A percentile compares a stretch with the other conserved stretches of the same genome.
These are phyloP conservation scores for Colius striatus DNA, from an alignment of 2,113 vertebrate species.

Conservation along the genomic window DNA sequence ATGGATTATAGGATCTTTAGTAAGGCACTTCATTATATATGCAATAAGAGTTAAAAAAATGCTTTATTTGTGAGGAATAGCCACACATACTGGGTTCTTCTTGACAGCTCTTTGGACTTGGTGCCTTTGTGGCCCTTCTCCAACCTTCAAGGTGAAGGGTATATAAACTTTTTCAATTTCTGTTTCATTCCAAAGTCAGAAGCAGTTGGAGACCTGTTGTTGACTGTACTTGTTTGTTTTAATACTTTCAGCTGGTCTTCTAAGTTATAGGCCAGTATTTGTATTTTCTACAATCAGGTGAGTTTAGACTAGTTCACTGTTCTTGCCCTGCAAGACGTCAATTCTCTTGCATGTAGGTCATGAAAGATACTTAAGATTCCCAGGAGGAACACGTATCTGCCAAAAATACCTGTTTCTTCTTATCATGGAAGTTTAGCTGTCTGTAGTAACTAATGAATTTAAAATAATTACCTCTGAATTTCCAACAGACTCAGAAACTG, in stretches of 20 bases:
- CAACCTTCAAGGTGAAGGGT: background rate
- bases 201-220: background rate
- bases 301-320: background rate
- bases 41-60: background rate
- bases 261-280: background rate
- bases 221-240: background rate
- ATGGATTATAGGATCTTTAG: background rate
- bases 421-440: background rate
- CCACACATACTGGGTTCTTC: background rate
- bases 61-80: background rate
- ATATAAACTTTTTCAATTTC: background rate
- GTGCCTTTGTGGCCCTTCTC: background rate
- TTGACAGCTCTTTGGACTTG: background rate
- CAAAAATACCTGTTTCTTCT: background rate
- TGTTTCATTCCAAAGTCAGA: background rate
- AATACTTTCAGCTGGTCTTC: background rate
- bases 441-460: background rate
- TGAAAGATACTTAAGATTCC: background rate
- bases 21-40: background rate
- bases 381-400: background rate
- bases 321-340: background rate
- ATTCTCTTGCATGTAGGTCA: background rate
- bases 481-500: background rate
- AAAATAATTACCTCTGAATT: background rate
- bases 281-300: background rate